A percentile compares a stretch with the other conserved stretches of the same genome.
These are phyloP conservation scores for Pipistrellus nathusii DNA, from an alignment of 2,797 vertebrate genomes.

Conservation along the genomic window DNA sequence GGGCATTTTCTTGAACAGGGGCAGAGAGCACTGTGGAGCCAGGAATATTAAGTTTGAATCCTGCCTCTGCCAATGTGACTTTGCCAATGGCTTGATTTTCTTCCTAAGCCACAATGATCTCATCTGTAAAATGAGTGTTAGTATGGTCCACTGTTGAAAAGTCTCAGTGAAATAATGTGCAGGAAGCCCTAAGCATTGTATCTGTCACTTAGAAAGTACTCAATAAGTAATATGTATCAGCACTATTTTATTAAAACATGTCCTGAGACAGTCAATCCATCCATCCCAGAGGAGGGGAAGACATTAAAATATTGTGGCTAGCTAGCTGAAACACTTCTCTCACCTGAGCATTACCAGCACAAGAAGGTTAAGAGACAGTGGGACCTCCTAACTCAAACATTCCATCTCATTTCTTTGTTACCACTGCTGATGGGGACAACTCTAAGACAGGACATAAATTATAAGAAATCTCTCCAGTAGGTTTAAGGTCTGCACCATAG, in stretches of 20 bases:
- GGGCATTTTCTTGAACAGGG: not conserved
- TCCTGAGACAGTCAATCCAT: not conserved
- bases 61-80: not conserved
- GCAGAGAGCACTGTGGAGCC: not conserved
- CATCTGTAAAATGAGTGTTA: not conserved
- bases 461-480: not conserved
- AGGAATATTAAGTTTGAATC: not conserved
- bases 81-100: not conserved
- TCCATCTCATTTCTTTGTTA: not conserved
- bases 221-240: not conserved
- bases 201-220: not conserved
- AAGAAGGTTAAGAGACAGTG: not conserved
- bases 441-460: not conserved
- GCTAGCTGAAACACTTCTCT: not conserved
- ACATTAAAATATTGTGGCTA: not conserved
- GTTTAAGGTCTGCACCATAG: not conserved
- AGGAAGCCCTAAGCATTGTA: not conserved
- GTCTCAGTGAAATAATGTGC: not conserved
- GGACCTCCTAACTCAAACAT: not conserved
- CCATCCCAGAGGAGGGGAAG: not conserved
- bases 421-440: not conserved
- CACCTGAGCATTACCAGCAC: too few relatives aligned
- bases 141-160: not conserved
- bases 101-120: not conserved
- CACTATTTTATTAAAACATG: not conserved